Conservation (phyloP, 2,888 invertebrate genomes). For the Drosophila mimetica region DNA sequence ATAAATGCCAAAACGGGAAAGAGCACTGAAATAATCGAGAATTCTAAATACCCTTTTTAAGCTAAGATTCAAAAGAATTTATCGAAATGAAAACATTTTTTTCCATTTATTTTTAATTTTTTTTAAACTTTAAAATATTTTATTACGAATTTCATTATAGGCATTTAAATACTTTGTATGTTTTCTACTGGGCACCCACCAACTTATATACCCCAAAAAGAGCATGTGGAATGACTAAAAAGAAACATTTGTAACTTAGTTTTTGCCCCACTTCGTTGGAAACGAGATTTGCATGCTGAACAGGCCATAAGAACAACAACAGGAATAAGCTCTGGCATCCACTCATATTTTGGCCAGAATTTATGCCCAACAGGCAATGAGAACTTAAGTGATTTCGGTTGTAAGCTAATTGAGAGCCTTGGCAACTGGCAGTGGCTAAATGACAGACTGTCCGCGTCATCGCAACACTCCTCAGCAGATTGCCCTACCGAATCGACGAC, state of each 20-base stretch:
- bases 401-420: constrained; percentile 54
- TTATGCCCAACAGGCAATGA: constrained; percentile 53
- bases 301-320: constrained; percentile 21
- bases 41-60: constrained; percentile 8
- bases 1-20: constrained; percentile 48
- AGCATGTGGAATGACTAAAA: constrained; percentile 29
- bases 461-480: constrained; percentile 3
- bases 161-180: not conserved
- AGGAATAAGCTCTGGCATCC: constrained; percentile 22
- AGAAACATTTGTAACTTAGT: constrained; percentile 48
- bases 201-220: constrained; percentile 2
- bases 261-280: constrained; percentile 52
- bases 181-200: accelerated
- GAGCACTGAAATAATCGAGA: not conserved
- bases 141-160: not conserved
- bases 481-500: constrained; percentile 40
- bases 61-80: not conserved
- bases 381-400: constrained; percentile 57
- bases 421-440: constrained; percentile 14
- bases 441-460: constrained; percentile 24
- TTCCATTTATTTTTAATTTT: no score
- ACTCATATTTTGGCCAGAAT: constrained; percentile 57
- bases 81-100: not conserved
- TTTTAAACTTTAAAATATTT: no score
- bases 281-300: constrained; percentile 55